phyloP scores from a whole-genome alignment of 1,140 invertebrate species.

The Drosophila bocki region DNA sequence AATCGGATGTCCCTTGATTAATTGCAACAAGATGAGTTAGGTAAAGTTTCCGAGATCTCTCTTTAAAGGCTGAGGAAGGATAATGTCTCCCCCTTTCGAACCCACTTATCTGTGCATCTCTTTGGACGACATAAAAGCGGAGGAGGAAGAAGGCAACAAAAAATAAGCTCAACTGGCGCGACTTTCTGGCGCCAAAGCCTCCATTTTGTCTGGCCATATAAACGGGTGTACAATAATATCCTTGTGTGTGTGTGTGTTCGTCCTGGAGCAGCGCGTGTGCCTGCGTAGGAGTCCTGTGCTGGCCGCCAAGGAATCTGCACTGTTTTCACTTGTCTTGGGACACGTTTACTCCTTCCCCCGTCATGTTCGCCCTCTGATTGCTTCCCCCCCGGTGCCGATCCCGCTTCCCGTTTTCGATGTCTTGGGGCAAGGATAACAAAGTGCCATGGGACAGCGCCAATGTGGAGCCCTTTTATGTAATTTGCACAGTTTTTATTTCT shows the following conservation, averaged over 20 bases:
- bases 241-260: constrained; percentile 16
- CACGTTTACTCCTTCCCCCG: constrained; percentile 51
- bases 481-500: constrained; percentile 76
- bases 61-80: neutral
- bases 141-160: constrained; percentile 10
- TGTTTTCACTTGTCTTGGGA: constrained; percentile 62
- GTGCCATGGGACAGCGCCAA: constrained; percentile 73
- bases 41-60: constrained; percentile 11
- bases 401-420: neutral
- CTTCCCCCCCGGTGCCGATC: constrained; percentile 14
- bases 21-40: constrained; percentile 35
- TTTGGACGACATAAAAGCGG: constrained; percentile 52
- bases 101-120: constrained; percentile 43
- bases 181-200: constrained; percentile 76
- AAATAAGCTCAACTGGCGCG: constrained; percentile 79
- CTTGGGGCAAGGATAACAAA: constrained; percentile 60
- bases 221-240: constrained; percentile 37
- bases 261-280: constrained; percentile 57
- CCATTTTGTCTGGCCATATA: constrained; percentile 84
- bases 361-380: constrained; percentile 47
- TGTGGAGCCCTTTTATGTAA: constrained; percentile 82
- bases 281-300: constrained; percentile 66
- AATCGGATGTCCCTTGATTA: constrained; percentile 51
- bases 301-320: constrained; percentile 67
- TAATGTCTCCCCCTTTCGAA: neutral